Percentiles rank a stretch among this genome's conserved stretches.
phyloP scores from a whole-genome alignment of 2,888 invertebrate genomes.

The Platerodrilus igneus region DNA sequence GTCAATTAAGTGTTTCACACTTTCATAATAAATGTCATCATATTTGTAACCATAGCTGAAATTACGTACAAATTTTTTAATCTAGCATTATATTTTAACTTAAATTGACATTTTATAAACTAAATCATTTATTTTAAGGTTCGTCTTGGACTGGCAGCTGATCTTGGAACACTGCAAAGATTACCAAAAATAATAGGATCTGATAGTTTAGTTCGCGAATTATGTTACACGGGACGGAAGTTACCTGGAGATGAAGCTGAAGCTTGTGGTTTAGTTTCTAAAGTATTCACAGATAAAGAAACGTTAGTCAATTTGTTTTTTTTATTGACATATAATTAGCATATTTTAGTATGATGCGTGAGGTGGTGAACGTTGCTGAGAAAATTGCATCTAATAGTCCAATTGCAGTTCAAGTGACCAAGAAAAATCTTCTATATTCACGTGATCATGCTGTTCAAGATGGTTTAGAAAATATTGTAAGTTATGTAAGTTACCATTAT shows the following conservation, averaged over 20 bases:
- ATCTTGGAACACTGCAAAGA: slow-evolving; percentile 90
- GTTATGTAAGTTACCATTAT: no score
- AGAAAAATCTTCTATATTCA: slow-evolving; percentile 77
- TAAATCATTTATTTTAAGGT: slow-evolving; percentile 41
- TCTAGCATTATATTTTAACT: neutral
- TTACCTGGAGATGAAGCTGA: slow-evolving; percentile 77
- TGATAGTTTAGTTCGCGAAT: slow-evolving; percentile 79
- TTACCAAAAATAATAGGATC: slow-evolving; percentile 88
- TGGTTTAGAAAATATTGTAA: slow-evolving; percentile 84
- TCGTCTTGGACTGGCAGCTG: slow-evolving; percentile 86
- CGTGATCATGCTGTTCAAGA: slow-evolving; percentile 82
- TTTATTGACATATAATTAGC: no score
- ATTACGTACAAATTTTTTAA: neutral
- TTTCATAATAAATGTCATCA: no score
- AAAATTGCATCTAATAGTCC: slow-evolving; percentile 86
- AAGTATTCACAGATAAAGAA: slow-evolving; percentile 64
- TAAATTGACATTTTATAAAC: neutral
- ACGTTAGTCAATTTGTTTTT: slow-evolving; percentile 48
- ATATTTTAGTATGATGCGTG: slow-evolving; percentile 68
- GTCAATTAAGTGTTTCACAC: no score
- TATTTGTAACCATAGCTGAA: no score
- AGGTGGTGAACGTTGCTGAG: slow-evolving; percentile 69
- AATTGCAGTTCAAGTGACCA: slow-evolving; percentile 89
- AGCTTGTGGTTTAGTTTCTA: slow-evolving; percentile 77
- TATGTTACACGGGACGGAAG: slow-evolving; percentile 82